phyloP scores from a whole-genome alignment of 2,113 vertebrate genomes.

The Microtus oregoni region DNA sequence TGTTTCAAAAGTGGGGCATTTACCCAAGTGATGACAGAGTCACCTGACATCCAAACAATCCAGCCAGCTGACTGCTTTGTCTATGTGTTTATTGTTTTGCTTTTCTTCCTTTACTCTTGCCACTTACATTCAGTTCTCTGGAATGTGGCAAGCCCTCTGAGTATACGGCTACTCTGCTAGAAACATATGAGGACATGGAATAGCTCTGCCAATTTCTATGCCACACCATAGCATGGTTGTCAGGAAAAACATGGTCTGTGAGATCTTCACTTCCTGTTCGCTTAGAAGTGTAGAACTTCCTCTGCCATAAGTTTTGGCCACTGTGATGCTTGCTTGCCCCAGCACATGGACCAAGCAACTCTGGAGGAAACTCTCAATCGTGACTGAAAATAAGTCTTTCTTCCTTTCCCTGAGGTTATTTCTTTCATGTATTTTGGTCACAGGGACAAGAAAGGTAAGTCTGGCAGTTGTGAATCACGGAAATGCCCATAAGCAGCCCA shows the following conservation, averaged over 20 bases:
- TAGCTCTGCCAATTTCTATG: not conserved
- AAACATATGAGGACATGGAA: not conserved
- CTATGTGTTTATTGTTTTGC: not conserved
- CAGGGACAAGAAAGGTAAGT: not conserved
- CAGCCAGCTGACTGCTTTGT: not conserved
- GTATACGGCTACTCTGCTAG: not conserved
- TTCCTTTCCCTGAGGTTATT: not conserved
- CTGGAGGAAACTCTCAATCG: not conserved
- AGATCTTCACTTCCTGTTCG: not conserved
- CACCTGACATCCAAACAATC: not conserved
- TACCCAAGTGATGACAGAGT: not conserved
- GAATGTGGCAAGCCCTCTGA: not conserved
- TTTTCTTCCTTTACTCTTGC: not conserved
- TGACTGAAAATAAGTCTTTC: not conserved
- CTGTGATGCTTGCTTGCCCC: not conserved
- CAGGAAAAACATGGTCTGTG: not conserved
- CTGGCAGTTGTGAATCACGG: not conserved
- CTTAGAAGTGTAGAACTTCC: not conserved
- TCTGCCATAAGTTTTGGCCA: not conserved
- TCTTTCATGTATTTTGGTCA: not conserved
- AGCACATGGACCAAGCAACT: not conserved
- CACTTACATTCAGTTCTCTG: not conserved
- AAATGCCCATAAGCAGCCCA: not conserved
- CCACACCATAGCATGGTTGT: not conserved
- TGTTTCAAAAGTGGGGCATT: slow-evolving; percentile 22